Conservation (phyloP, 2,797 vertebrate species). For the Acanthornis magna region DNA sequence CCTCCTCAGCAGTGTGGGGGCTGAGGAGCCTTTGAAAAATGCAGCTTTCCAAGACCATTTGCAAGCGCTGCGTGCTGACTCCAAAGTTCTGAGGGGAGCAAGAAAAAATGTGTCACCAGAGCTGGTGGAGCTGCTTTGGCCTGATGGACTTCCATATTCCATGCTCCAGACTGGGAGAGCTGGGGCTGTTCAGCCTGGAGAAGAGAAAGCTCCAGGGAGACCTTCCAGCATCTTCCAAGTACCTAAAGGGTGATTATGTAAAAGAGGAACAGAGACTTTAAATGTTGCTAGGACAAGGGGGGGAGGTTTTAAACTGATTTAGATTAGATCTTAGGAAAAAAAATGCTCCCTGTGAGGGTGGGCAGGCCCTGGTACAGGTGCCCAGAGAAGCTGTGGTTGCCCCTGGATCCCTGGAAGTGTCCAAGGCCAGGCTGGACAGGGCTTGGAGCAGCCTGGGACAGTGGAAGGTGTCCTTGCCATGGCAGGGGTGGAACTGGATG, state of each 20-base stretch:
- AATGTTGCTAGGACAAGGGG: neutral
- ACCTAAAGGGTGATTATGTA: neutral
- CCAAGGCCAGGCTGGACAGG: rapidly evolving
- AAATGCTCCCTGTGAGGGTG: rapidly evolving
- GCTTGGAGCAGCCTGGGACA: neutral
- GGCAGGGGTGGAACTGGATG: neutral
- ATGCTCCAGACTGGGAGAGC: neutral
- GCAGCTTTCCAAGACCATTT: neutral
- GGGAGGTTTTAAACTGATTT: neutral
- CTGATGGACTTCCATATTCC: neutral
- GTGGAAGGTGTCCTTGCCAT: neutral
- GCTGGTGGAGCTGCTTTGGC: neutral
- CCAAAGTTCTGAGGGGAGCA: neutral
- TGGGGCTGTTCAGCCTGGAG: neutral
- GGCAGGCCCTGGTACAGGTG: rapidly evolving
- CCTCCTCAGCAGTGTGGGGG: neutral
- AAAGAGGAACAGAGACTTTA: neutral
- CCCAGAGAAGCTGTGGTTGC: neutral
- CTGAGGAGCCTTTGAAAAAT: neutral
- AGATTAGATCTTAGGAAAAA: neutral
- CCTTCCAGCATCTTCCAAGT: neutral
- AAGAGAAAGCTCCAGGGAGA: neutral
- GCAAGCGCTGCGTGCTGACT: neutral
- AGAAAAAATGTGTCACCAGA: neutral
- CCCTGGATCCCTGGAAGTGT: neutral